These are phyloP conservation scores for Cavia porcellus DNA, from an alignment of 2,113 vertebrate genomes.

Conservation along the genomic window DNA sequence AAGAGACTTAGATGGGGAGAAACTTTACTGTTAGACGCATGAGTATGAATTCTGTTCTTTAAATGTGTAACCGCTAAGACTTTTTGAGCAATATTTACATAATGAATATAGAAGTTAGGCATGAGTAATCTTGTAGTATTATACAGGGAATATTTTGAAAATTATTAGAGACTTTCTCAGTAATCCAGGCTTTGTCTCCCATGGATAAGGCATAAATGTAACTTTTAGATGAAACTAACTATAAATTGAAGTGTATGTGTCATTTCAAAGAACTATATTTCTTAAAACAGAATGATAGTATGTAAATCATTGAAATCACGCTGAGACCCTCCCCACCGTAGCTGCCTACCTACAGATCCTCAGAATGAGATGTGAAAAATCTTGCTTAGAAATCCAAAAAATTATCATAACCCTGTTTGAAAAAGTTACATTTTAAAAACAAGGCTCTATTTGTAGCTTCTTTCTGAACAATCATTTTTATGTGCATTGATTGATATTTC, in stretches of 20 bases:
- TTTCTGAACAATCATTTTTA: background rate
- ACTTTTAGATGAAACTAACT: conserved; percentile 40
- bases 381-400: background rate
- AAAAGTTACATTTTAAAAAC: background rate
- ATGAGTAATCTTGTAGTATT: background rate
- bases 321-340: background rate
- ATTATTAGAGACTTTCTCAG: background rate
- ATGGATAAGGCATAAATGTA: background rate
- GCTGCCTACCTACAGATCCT: background rate
- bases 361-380: background rate
- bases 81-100: background rate
- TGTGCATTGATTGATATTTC: background rate
- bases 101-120: background rate
- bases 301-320: background rate
- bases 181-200: background rate
- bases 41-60: background rate
- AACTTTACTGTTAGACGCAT: background rate
- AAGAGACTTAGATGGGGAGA: background rate
- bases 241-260: background rate
- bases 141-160: background rate
- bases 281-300: background rate
- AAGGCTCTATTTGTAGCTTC: background rate
- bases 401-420: background rate
- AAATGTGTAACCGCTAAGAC: background rate
- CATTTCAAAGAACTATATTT: conserved; percentile 3